Base-by-base conservation (phyloP, 2,797 vertebrate species). In the Pipistrellus pygmaeus region DNA sequence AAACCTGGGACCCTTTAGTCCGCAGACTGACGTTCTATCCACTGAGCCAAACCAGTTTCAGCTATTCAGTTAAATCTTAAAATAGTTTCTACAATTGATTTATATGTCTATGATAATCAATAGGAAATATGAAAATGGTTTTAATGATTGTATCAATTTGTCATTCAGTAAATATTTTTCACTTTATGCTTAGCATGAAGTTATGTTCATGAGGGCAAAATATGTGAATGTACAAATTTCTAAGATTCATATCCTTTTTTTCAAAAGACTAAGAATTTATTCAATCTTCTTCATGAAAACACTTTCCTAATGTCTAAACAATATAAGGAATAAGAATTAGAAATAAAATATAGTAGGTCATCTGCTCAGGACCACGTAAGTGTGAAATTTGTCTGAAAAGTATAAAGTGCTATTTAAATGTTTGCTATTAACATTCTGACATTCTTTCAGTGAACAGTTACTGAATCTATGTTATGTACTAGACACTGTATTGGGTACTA, bases 171-270 rank as follows among this genome's bases (percentile, higher is more conserved):
- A 94, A 32, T 80, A 90, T 68, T 88, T 91, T 71, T 85, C 7
- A 62, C 2, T 72, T 55, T 9, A 81, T 66, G 32, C 6, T 78
- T n/a, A 85, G 55, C 23, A 51, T 76, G 82, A 88, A 7, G 9
- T 71, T 76, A 80, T 41, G 53, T 86, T 93, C 73, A 81, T 80
- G 18, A 95, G 18, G 62, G 51, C 17, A 68, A 95, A 80, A 85
- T 64, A 53, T 2, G 14, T 60, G 41, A 10, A 77, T 64, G 3
- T 64, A 75, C 15, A 62, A 60, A 84, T 78, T 27, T 89, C 62
- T 93, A 80, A 17, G 66, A 84, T 94, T 23, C 75, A 30, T 76
- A 76, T 27, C 27, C 75, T 84, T 96, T 27, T 93, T 97, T 83
- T 92, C 64, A 93, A 93, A 93, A 32, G 21, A 32, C 25, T 90